phyloP scores from a whole-genome alignment of 2,888 invertebrate species.

The Drosophila ezoana region DNA sequence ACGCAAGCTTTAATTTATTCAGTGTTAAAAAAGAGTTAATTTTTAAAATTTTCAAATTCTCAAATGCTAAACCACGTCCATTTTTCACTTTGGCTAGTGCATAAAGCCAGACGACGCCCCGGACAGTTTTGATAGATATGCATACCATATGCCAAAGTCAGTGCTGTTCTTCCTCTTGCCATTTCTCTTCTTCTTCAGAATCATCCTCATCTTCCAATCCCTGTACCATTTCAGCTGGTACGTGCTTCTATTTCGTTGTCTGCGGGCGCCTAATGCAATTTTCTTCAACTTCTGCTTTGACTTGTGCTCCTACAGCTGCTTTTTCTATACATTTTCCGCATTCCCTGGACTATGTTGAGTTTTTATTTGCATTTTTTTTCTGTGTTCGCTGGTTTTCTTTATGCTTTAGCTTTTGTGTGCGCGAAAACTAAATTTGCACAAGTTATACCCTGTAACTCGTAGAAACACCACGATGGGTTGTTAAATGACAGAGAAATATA shows the following conservation, averaged over 20 bases:
- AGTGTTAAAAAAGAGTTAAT: neutral
- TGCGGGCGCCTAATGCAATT: constrained; percentile 66
- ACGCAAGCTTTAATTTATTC: too few relatives aligned
- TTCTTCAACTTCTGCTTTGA: constrained; percentile 40
- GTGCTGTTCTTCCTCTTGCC: neutral
- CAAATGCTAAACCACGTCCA: constrained; percentile 3
- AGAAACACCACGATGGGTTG: neutral
- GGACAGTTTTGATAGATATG: constrained; percentile 35
- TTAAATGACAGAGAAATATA: neutral
- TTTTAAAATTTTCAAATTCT: constrained; percentile 4
- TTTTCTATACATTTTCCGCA: constrained; percentile 4
- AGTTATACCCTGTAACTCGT: constrained; percentile 24
- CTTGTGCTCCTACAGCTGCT: neutral
- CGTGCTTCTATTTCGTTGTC: constrained; percentile 66
- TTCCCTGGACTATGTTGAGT: constrained; percentile 9
- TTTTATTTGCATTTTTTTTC: constrained; percentile 44
- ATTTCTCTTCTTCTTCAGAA: neutral
- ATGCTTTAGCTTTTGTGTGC: constrained; percentile 32
- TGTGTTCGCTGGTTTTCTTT: constrained; percentile 23
- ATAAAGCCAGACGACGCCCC: constrained; percentile 1
- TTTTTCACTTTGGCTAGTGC: constrained; percentile 2
- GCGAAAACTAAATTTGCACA: constrained; percentile 54
- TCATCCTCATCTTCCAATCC: constrained; percentile 2
- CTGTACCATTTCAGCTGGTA: constrained; percentile 33
- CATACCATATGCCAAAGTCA: constrained; percentile 37